Base-by-base conservation (phyloP, 2,797 vertebrate genomes). In the Alauda arvensis region DNA sequence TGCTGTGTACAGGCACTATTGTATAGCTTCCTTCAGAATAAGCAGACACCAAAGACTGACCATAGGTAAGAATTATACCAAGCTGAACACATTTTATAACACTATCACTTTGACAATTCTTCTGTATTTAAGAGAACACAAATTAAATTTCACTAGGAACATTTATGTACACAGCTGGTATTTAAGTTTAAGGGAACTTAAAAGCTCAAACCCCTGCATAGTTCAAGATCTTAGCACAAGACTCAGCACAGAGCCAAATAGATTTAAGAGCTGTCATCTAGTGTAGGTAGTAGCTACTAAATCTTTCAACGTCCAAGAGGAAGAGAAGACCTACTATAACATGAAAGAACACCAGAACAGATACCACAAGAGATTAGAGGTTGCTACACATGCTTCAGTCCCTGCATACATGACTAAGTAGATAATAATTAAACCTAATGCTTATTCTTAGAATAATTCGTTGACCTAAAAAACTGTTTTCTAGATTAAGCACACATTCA, bases 361-460 rank as follows among this genome's bases (percentile, higher is more conserved):
- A 83, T 83, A 85, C 31, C 75, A 61, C 78, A 62, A 51, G 46
- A 68, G 81, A 65, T 91, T 91, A 91, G 62, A 86, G 40, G 40
- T 29, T 93, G 72, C 51, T 91, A 57, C 53, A 75, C 67, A 79
- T 18, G n/a, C 59, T 79, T 86, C 43, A 71, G 53, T 53, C 68
- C 53, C 68, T 63, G 46, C 60, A 65, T 46, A 71, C 33, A 92
- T 49, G 55, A 75, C 62, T 85, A 91, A 92, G 86, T 9, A 86
- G 76, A 84, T 80, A 69, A 77, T 75, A 89, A 92, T 81, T 89
- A 93, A 85, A 89, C 62, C 51, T 84, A 94, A 83, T 68, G 66
- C 78, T 88, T 93, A 80, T 42, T 89, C 88, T 85, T 74, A 84
- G 60, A 93, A 75, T 59, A 84, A 94, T 63, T 84, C 1, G 0